Evolutionary conservation across 2,797 vertebrate genomes (phyloP), one percentile per base, ranked within the genome.

Genomic region (Platyrinchus mystaceus): DNA sequence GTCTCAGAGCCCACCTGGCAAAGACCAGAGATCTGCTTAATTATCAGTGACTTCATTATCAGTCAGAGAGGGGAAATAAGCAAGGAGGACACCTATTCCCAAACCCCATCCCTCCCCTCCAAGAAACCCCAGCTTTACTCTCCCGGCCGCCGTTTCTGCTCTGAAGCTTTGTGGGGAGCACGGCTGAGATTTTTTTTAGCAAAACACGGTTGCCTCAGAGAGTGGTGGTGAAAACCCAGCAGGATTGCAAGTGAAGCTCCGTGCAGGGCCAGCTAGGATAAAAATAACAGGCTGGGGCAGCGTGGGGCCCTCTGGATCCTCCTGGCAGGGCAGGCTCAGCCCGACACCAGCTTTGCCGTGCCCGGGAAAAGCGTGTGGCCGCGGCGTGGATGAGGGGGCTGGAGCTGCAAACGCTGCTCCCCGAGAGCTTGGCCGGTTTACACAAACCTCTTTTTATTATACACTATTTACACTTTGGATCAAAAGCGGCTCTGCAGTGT

Each of bases 401-500:
- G 86, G 85, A 95, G 86, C 56, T 86, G 68, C 43, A 63, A 87
- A 78, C 53, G 9, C 67, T 69, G 81, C 87, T 87, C 49, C 79
- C 47, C 0, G 0, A 93, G 68, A 92, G 82, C 89, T 79, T 20
- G 11, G 67, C 84, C 4, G 22, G 94, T 96, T 96, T 96, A 95
- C 92, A 90, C 95, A 91, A 96, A 50, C 73, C 68, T 64, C 81
- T 81, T 95, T 97, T 96, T 96, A 94, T 96, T 95, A 87, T 93
- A 92, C 79, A 96, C 68, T 95, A 97, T 97, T 97, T 97, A 97
- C 92, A 90, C 93, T 32, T 97, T 46, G 93, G 92, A 96, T 97
- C 89, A 96, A 93, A 95, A 94, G 92, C 4, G 2, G 79, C 87
- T 94, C 84, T 90, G 85, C 86, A 84, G 93, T 91, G 83, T 89